Conservation (phyloP, 2,888 invertebrate genomes). For the Chromoteleia sp. region DNA sequence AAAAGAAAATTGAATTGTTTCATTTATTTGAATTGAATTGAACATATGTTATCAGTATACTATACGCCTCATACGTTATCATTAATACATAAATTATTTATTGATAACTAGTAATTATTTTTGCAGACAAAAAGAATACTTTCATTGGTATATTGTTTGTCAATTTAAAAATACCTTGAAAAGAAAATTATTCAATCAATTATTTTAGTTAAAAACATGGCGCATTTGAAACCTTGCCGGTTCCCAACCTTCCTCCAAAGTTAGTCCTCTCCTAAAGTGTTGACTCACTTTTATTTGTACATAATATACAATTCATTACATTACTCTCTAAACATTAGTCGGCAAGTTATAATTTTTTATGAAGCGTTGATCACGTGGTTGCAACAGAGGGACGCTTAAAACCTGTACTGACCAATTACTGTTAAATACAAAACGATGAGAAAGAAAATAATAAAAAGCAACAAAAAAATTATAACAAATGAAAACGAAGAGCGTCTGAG, state of each 20-base stretch:
- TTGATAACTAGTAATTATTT: too few species aligned
- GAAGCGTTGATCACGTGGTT: slow-evolving; percentile 75
- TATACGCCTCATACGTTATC: too few species aligned
- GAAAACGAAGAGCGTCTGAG: slow-evolving; percentile 48
- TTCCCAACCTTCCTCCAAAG: slow-evolving; percentile 78
- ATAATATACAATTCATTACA: slow-evolving; percentile 77
- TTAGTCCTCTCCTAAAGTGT: slow-evolving; percentile 78
- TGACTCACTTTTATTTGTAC: slow-evolving; percentile 80
- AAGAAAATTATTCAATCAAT: not conserved
- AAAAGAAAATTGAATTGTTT: too few species aligned
- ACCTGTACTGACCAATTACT: slow-evolving; percentile 73
- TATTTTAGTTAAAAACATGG: not conserved
- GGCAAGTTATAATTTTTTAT: slow-evolving; percentile 78
- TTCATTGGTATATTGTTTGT: too few species aligned
- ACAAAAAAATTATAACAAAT: slow-evolving; percentile 8
- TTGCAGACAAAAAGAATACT: too few species aligned
- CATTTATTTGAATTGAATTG: too few species aligned
- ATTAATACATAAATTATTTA: too few species aligned
- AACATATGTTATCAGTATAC: too few species aligned
- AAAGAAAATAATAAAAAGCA: slow-evolving; percentile 13
- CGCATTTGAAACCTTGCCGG: slow-evolving; percentile 49
- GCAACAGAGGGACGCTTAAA: slow-evolving; percentile 77
- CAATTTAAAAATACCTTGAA: too few species aligned
- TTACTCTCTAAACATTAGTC: slow-evolving; percentile 77
- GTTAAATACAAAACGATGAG: slow-evolving; percentile 47